A percentile compares a stretch with the other conserved stretches of the same genome.
These are phyloP conservation scores for Papilio glaucus DNA, from an alignment of 1,140 invertebrate genomes.

Conservation along the genomic window DNA sequence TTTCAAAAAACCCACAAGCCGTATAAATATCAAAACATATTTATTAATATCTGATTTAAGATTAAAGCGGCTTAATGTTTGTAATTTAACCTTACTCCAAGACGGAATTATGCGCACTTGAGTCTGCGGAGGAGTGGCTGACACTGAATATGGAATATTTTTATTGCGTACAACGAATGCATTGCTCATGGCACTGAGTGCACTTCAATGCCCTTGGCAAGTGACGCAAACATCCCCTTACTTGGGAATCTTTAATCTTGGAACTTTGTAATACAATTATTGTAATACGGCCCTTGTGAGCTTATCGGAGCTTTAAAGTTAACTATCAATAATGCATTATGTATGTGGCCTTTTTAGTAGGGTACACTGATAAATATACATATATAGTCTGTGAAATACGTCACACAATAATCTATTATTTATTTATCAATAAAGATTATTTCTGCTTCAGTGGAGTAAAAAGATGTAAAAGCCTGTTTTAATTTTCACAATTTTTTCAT, in stretches of 20 bases:
- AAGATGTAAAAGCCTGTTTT: too few relatives aligned
- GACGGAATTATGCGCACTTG: not conserved
- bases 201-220: conserved; percentile 16
- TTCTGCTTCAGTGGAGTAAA: too few relatives aligned
- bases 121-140: not conserved
- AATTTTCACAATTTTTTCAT: not conserved
- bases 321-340: too few relatives aligned
- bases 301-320: too few relatives aligned
- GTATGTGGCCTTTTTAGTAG: too few relatives aligned
- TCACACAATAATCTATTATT: too few relatives aligned
- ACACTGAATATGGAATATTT: conserved; percentile 15
- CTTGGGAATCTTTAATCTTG: not conserved
- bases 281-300: too few relatives aligned
- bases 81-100: not conserved
- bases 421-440: too few relatives aligned
- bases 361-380: too few relatives aligned
- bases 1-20: too few relatives aligned
- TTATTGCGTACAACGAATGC: not conserved
- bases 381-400: too few relatives aligned
- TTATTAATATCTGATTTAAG: not conserved
- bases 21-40: not conserved
- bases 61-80: not conserved
- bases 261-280: too few relatives aligned
- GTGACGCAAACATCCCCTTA: not conserved
- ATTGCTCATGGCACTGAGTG: conserved; percentile 15